phyloP scores from a whole-genome alignment of 1,140 invertebrate genomes.

The Xylocopa sonorina region DNA sequence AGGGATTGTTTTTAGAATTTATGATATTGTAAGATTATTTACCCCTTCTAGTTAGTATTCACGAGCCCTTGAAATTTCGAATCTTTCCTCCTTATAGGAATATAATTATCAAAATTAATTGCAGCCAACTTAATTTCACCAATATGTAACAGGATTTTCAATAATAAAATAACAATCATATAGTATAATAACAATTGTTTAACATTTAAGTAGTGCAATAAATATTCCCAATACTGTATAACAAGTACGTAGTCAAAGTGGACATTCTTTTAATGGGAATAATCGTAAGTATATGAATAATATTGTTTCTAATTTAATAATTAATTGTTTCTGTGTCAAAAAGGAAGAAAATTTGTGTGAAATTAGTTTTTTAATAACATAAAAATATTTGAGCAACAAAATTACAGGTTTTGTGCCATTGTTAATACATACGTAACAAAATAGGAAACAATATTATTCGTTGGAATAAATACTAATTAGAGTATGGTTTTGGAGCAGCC shows the following conservation, averaged over 20 bases:
- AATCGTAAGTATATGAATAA: not conserved
- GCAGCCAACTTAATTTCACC: too few relatives aligned
- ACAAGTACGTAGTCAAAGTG: not conserved
- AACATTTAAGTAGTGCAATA: too few relatives aligned
- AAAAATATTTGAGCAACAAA: not conserved
- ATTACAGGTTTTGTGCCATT: not conserved
- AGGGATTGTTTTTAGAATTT: too few relatives aligned
- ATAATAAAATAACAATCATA: too few relatives aligned
- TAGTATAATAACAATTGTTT: too few relatives aligned
- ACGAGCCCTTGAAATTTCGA: too few relatives aligned
- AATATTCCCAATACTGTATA: not conserved
- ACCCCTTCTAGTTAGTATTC: too few relatives aligned
- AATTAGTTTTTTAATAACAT: slow-evolving; percentile 6
- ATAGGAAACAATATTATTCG: slow-evolving; percentile 11
- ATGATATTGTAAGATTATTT: too few relatives aligned
- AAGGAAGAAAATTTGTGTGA: not conserved
- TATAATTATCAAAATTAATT: too few relatives aligned
- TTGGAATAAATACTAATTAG: slow-evolving; percentile 21
- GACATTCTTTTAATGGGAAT: not conserved
- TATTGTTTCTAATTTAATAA: not conserved
- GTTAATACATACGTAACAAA: slow-evolving; percentile 1
- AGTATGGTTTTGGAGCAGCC: not conserved
- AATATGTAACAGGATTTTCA: too few relatives aligned
- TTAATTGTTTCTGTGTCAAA: not conserved
- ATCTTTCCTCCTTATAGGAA: too few relatives aligned